Conservation (phyloP, 2,888 invertebrate genomes). For the Mylabris sibirica region DNA sequence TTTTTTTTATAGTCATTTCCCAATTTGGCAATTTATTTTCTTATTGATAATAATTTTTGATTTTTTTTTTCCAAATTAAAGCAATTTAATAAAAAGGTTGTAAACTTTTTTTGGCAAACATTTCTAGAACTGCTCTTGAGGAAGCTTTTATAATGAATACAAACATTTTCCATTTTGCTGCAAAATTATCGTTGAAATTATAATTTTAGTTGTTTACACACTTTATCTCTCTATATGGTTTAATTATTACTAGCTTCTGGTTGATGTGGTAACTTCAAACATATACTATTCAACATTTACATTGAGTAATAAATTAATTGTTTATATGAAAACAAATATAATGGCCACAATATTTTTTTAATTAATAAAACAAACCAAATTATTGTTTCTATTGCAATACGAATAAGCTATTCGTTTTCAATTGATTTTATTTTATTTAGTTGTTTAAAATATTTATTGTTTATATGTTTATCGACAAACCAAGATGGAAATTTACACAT, state of each 20-base stretch:
- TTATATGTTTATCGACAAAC: background rate
- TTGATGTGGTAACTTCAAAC: conserved; percentile 31
- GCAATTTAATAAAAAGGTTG: no score
- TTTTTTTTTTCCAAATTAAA: no score
- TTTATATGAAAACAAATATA: background rate
- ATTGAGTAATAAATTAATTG: conserved; percentile 31
- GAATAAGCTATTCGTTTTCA: no score
- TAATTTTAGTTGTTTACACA: no score
- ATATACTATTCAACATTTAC: conserved; percentile 27
- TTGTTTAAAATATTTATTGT: background rate
- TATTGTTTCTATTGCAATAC: background rate
- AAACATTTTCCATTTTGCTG: no score
- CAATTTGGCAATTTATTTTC: no score
- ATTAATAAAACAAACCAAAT: background rate
- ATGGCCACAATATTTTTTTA: background rate
- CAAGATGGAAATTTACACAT: conserved; percentile 36
- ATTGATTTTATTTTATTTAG: background rate
- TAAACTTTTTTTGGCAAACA: no score
- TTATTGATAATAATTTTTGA: no score
- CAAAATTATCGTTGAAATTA: no score
- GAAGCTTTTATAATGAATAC: no score
- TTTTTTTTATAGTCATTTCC: no score
- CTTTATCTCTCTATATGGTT: conserved; percentile 17
- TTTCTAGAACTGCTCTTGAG: no score
- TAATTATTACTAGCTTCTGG: conserved; percentile 29